Evolutionary conservation across 2,797 vertebrate genomes (phyloP).

Genomic region (Leptodactylus fallax): DNA sequence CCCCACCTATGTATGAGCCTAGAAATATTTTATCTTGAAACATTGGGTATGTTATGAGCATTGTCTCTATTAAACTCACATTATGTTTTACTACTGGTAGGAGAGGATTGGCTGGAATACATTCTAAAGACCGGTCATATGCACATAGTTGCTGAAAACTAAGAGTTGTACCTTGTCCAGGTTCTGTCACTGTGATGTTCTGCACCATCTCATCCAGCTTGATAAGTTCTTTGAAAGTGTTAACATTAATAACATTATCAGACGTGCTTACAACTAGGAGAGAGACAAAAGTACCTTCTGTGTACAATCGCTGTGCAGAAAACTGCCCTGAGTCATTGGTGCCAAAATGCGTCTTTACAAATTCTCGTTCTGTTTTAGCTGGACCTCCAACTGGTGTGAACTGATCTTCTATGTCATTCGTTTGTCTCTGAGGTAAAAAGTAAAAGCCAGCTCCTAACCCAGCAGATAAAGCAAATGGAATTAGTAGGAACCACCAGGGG

Average conservation of each 20-base stretch:
- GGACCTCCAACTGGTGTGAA: conserved; percentile 80
- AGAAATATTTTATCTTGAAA: conserved; percentile 53
- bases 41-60: conserved; percentile 73
- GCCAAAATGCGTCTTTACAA: conserved; percentile 76
- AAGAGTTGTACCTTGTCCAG: neutral
- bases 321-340: conserved; percentile 71
- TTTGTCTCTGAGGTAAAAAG: conserved; percentile 68
- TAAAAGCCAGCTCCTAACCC: conserved; percentile 76
- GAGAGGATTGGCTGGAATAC: conserved; percentile 53
- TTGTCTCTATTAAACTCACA: conserved; percentile 50
- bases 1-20: conserved; percentile 40
- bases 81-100: conserved; percentile 65
- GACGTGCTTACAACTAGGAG: conserved; percentile 51
- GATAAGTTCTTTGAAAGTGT: conserved; percentile 70
- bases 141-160: conserved; percentile 75
- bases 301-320: conserved; percentile 76
- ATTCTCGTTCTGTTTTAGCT: conserved; percentile 81
- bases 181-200: neutral
- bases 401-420: conserved; percentile 75
- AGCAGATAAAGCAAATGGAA: conserved; percentile 70
- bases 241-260: conserved; percentile 70
- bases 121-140: neutral
- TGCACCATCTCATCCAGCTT: conserved; percentile 72
- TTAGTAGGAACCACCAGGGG: conserved; percentile 77
- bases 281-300: conserved; percentile 72